Conservation (phyloP, 1,140 invertebrate species). For the Drosophila orosa region DNA sequence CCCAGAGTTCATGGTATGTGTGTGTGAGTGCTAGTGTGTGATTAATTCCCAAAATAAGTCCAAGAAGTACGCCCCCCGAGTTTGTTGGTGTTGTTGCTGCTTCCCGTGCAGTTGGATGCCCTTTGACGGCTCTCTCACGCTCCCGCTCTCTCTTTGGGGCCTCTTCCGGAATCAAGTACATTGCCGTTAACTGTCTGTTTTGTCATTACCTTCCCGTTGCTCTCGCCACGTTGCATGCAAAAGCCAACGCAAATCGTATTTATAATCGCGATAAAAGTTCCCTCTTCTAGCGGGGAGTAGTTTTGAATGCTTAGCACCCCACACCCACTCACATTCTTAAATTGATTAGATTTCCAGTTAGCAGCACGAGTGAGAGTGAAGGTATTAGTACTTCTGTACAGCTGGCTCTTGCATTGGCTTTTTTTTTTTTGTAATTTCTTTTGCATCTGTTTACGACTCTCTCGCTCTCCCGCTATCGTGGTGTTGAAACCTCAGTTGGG, state of each 20-base stretch:
- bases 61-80: slow-evolving; percentile 60
- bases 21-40: slow-evolving; percentile 31
- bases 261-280: slow-evolving; percentile 68
- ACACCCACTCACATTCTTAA: slow-evolving; percentile 25
- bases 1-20: slow-evolving; percentile 33
- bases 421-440: slow-evolving; percentile 61
- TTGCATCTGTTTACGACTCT: slow-evolving; percentile 55
- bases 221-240: slow-evolving; percentile 69
- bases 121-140: slow-evolving; percentile 51
- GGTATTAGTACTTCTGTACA: slow-evolving; percentile 32
- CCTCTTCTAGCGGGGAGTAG: slow-evolving; percentile 19
- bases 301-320: slow-evolving; percentile 19
- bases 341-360: slow-evolving; percentile 66
- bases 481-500: slow-evolving; percentile 33
- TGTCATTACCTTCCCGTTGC: slow-evolving; percentile 70
- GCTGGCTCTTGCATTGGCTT: slow-evolving; percentile 50
- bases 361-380: slow-evolving; percentile 10
- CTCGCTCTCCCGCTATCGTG: slow-evolving; percentile 21
- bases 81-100: slow-evolving; percentile 34
- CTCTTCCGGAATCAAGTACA: slow-evolving; percentile 44
- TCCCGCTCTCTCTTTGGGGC: slow-evolving; percentile 20
- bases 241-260: slow-evolving; percentile 61
- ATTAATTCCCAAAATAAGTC: slow-evolving; percentile 43
- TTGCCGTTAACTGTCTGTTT: slow-evolving; percentile 71
- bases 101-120: slow-evolving; percentile 56